Conservation (phyloP, 2,888 invertebrate genomes). For the Danaus chrysippus region DNA sequence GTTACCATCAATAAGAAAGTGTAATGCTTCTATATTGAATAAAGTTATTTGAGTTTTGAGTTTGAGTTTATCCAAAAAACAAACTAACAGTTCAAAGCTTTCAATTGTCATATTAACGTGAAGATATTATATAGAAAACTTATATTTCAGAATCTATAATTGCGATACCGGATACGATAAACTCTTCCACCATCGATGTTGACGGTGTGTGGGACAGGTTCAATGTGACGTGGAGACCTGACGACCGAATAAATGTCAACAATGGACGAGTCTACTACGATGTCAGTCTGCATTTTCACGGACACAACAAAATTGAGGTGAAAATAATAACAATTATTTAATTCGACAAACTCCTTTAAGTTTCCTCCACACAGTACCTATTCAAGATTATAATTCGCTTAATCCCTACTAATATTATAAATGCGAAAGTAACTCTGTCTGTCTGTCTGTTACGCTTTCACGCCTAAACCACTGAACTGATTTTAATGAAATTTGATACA, state of each 20-base stretch:
- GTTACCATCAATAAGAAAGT: too few relatives aligned
- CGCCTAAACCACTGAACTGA: too few relatives aligned
- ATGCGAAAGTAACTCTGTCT: too few relatives aligned
- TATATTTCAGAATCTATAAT: constrained; percentile 64
- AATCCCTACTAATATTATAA: too few relatives aligned
- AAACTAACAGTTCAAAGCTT: not conserved
- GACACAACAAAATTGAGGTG: constrained; percentile 80
- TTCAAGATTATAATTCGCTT: too few relatives aligned
- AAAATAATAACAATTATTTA: not conserved
- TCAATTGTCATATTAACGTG: not conserved
- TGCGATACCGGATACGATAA: constrained; percentile 87
- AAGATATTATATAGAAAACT: not conserved
- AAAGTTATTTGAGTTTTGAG: too few relatives aligned
- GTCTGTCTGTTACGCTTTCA: too few relatives aligned
- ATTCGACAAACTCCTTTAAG: too few relatives aligned
- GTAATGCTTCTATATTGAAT: too few relatives aligned
- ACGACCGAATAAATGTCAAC: constrained; percentile 87
- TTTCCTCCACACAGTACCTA: too few relatives aligned
- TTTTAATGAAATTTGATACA: too few relatives aligned
- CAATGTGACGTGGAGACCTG: constrained; percentile 90
- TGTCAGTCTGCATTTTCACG: constrained; percentile 81
- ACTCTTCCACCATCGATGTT: constrained; percentile 82
- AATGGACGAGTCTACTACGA: constrained; percentile 91
- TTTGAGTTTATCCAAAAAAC: too few relatives aligned
- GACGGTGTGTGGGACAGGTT: constrained; percentile 89